Percentiles rank a stretch among this genome's conserved stretches.
Evolutionary conservation across 2,888 invertebrate genomes (phyloP).

Genomic region (Mystacides longicornis): DNA sequence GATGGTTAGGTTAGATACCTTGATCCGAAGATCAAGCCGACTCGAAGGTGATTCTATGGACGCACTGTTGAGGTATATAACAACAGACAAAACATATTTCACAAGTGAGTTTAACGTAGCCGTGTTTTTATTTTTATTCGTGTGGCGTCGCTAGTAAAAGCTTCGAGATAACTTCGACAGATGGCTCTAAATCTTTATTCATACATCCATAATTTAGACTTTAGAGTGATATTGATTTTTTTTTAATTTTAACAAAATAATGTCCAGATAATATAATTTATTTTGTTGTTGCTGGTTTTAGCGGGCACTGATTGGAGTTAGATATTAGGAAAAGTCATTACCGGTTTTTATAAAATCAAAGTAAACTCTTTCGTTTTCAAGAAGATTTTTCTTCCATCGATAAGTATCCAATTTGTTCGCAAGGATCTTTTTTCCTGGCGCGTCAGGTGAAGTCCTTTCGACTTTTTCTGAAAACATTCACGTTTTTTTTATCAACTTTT

Average conservation of each 20-base stretch:
- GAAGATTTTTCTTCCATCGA: no score
- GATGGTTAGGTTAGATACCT: conserved; percentile 48
- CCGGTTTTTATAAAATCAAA: no score
- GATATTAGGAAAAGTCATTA: no score
- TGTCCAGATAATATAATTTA: not conserved
- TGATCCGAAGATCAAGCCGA: conserved; percentile 28
- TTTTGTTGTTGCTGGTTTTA: not conserved
- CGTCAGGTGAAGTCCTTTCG: no score
- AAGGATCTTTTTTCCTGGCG: no score
- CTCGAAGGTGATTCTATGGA: conserved; percentile 5
- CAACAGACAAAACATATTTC: not conserved
- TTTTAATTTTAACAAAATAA: not conserved
- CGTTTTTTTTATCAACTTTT: no score
- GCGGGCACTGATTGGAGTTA: no score
- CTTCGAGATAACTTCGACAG: conserved; percentile 2
- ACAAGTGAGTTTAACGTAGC: not conserved
- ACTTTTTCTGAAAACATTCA: no score
- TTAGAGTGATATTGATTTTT: not conserved
- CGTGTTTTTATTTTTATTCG: not conserved
- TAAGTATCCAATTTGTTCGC: no score
- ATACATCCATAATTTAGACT: no score
- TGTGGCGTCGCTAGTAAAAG: conserved; percentile 8
- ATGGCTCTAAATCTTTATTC: conserved; percentile 7
- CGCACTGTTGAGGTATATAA: not conserved
- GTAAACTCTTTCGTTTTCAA: no score